A percentile compares a stretch with the other conserved stretches of the same genome.
These are phyloP conservation scores for Cantharis rustica DNA, from an alignment of 2,888 invertebrate genomes.

Conservation along the genomic window DNA sequence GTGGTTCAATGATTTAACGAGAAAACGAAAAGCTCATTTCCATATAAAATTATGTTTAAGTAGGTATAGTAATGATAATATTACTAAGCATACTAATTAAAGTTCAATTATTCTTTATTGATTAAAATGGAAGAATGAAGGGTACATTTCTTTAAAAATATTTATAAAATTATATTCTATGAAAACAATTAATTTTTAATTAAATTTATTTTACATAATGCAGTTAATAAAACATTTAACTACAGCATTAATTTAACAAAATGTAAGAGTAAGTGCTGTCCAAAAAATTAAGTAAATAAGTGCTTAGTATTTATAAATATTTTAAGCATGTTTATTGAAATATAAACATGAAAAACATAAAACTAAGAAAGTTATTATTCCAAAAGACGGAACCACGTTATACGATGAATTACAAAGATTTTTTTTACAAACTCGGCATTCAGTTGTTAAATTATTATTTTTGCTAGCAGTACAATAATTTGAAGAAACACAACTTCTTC, in stretches of 20 bases:
- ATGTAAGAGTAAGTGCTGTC: not conserved
- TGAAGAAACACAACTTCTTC: not conserved
- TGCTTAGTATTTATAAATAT: not conserved
- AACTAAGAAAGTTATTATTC: not conserved
- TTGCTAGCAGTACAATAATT: not conserved
- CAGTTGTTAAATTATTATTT: accelerated
- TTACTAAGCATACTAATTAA: too few species aligned
- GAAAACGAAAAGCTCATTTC: too few species aligned
- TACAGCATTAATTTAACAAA: not conserved
- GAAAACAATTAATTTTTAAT: too few species aligned
- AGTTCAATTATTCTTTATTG: too few species aligned
- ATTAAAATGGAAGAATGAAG: too few species aligned
- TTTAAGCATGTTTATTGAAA: not conserved
- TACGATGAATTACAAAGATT: not conserved
- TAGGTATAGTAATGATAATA: too few species aligned
- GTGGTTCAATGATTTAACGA: too few species aligned
- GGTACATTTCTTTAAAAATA: not conserved
- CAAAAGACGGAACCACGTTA: not conserved
- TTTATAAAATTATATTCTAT: too few species aligned
- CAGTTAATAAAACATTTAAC: too few species aligned
- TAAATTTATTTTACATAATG: too few species aligned
- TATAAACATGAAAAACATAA: not conserved
- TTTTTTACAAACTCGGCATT: not conserved
- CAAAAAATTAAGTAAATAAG: not conserved
- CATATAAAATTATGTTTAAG: too few species aligned